Evolutionary conservation across 2,888 invertebrate species (phyloP).

Genomic region (Oligia strigilis): DNA sequence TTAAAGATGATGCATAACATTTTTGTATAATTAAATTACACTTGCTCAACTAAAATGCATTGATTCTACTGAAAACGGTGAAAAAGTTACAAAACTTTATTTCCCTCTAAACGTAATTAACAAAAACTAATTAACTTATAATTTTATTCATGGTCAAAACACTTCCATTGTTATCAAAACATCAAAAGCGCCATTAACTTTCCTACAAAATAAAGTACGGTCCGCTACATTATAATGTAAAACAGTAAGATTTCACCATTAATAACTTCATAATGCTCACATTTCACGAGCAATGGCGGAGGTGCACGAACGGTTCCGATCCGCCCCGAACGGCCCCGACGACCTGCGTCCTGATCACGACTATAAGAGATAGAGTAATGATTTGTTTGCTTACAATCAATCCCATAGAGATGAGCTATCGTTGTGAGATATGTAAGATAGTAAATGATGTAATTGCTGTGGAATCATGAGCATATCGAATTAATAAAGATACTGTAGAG

Average conservation of each 20-base stretch:
- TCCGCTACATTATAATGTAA: slow-evolving; percentile 57
- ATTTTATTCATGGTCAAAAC: slow-evolving; percentile 56
- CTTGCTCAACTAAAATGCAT: not conserved
- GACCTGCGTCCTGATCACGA: slow-evolving; percentile 80
- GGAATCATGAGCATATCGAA: slow-evolving; percentile 52
- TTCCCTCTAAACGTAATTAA: slow-evolving; percentile 25
- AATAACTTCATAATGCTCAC: slow-evolving; percentile 72
- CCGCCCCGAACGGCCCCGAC: slow-evolving; percentile 70
- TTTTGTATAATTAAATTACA: not conserved
- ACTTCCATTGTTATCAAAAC: slow-evolving; percentile 58
- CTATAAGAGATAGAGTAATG: slow-evolving; percentile 77
- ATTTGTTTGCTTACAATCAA: slow-evolving; percentile 83
- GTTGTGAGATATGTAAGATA: slow-evolving; percentile 52
- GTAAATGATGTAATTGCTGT: slow-evolving; percentile 58
- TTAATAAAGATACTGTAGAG: slow-evolving; percentile 25
- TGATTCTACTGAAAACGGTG: not conserved
- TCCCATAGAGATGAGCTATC: slow-evolving; percentile 63
- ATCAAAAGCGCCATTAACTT: slow-evolving; percentile 52
- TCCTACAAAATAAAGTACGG: slow-evolving; percentile 44
- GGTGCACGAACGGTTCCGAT: slow-evolving; percentile 74
- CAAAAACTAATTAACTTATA: slow-evolving; percentile 52
- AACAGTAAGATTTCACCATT: slow-evolving; percentile 64
- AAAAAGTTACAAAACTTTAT: not conserved
- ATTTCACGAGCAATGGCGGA: slow-evolving; percentile 77
- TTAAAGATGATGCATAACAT: not conserved